Base-by-base conservation (phyloP, 2,888 invertebrate species). In the Atherix ibis region DNA sequence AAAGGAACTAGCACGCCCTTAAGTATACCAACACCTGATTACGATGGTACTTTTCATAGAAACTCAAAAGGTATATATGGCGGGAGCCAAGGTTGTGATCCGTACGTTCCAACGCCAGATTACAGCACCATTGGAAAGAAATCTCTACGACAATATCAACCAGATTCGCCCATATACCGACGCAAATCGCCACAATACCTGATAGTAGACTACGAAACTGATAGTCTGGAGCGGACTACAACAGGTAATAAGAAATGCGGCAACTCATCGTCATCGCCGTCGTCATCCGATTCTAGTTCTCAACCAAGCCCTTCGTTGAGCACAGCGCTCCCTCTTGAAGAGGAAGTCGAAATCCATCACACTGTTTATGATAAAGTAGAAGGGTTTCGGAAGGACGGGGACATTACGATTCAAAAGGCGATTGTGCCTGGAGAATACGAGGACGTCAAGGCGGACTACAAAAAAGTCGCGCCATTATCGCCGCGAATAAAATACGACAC, bases 291-390 rank as follows among this genome's bases (percentile, higher is more conserved):
- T 44, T 56, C 73, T 4, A 68, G 75, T 1, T 71, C 73, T 5
- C 80, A 80, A 47, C 72, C 80, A 1, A 79, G 79, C 48, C 80
- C 81, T 3, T 76, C 76, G 41, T 54, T 80, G 37, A 80, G 79
- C 43, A 69, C 71, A 3, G 79, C 80, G 2, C 54, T 83, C 35
- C 83, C 82, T 1, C 63, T 82, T 52, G 81, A 82, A 50, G 83
- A 83, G 63, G 82, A 83, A 54, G 62, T 83, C 43, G 82, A 80
- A 16, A 80, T 82, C 66, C 67, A 72, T 46, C 81, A 83, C 49
- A 77, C 78, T 3, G 69, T 82, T 3, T 76, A 80, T 39, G 59
- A 63, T 43, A 54, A 54, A 13, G 39, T 57, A 6, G 54, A 56
- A 34, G 61, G 59, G 19, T 52, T 54, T 48, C 50, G 56, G 16